Evolutionary conservation across 2,888 invertebrate species (phyloP), one percentile per base, ranked within the genome.

Genomic region (Ophion costatus): DNA sequence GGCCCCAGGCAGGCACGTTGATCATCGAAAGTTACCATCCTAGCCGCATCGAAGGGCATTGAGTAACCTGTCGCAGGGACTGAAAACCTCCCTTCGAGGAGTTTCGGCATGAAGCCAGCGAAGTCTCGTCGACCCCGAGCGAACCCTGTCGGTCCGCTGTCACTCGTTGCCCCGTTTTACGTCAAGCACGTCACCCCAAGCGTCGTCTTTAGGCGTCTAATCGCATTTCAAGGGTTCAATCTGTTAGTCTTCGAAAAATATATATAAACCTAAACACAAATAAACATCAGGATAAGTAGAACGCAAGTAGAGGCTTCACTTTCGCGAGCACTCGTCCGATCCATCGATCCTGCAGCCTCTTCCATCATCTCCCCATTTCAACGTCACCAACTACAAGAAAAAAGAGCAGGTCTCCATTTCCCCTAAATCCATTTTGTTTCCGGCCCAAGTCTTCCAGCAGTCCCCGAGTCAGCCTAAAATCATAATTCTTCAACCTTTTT

Each of bases 201-300:
- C 63, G 51, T 38, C 45, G 88, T 90, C 89, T 92, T 91, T 91
- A 89, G 89, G 82, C 84, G 86, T 45, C 69, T 91, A 91, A 92
- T 92, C 90, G 86, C 80, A 89, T 92, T 90, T 88, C 77, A 42
- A 87, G 83, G 87, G 88, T 87, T 86, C 90, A 89, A 90, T 91
- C 89, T 90, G 90, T 91, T 90, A 89, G 66, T 81, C 73, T 76
- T 20, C 20, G 42, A 56, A 22, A 71, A 71, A 74, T n/a, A 75
- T 70, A 51, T 17, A 17, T 51, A 42, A 38, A 69, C 33, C 59
- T 20, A 69, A 81, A 64, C 56, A 29, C 14, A 38, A 59, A 51
- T 57, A 51, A 20, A 61, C 17, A 29, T n/a, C 11, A 71, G 0
- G 71, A 57, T 71, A 2, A 33, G 9, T 5, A 59, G 51, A 5